Evolutionary conservation across 2,113 vertebrate species (phyloP), one percentile per base, ranked within the genome.

Genomic region (Siniperca chuatsi): DNA sequence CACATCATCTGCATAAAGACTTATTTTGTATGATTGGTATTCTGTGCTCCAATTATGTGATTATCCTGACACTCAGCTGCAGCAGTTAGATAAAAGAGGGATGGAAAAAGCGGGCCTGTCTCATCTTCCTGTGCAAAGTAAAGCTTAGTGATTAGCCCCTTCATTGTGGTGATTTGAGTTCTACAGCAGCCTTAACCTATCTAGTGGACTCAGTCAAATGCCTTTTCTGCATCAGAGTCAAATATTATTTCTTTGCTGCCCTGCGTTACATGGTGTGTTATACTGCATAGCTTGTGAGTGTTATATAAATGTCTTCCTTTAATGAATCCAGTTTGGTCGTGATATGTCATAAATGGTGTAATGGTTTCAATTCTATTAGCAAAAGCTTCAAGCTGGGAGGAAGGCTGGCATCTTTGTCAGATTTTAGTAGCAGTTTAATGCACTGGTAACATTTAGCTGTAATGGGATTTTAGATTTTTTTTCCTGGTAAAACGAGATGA

Each of bases 1-100:
- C 4, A 54, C 68, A 37, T 71, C 68, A 35, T 71, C 68, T 71
- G 68, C 68, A 71, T 71, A 54, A 10, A 54, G 48, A 21, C 16
- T 18, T 35, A 52, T 33, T 70, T 16, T 25, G 44, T 29, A 29
- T 29, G 29, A 35, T 35, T 62, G 60, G 60, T 50, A 52, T 20
- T 52, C 18, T 52, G 50, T 18, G 50, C 50, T 20, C 50, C 18
- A 52, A 52, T 16, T 52, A 20, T 52, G 16, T 54, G 18, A 35
- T 44, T 42, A 66, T 23, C 23, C 37, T 44, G 21, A 10, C 40
- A 42, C 64, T 66, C 4, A 55, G 48, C 52, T 21, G 18, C 52
- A 54, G 20, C 52, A 54, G 52, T 58, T 58, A 25, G 55, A 58
- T n/a, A 58, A 10, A 58, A 25, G 55, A 58, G 23, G 55, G 23